A percentile compares a stretch with the other conserved stretches of the same genome.
Conservation (phyloP, 2,888 invertebrate species). For the Sesia bembeciformis region DNA sequence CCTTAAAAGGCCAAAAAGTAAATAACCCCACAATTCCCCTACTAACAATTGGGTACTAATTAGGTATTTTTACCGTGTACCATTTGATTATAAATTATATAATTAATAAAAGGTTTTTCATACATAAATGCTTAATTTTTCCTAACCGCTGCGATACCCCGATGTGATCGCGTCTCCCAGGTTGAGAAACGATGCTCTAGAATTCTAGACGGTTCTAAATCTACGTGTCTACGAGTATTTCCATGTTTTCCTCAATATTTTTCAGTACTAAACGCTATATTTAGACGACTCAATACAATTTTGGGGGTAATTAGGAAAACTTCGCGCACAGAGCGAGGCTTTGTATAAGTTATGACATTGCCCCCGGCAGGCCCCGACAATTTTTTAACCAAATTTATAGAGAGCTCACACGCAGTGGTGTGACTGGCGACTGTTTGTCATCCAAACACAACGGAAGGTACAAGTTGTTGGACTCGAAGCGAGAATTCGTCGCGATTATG, state of each 20-base stretch:
- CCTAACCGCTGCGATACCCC: too few species aligned
- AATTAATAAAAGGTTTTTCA: too few species aligned
- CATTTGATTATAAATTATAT: too few species aligned
- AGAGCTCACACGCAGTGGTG: slow-evolving; percentile 52
- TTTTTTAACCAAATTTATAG: slow-evolving; percentile 48
- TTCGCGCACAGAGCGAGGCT: slow-evolving; percentile 9
- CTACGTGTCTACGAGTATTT: too few species aligned
- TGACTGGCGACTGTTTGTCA: slow-evolving; percentile 51
- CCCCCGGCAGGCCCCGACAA: slow-evolving; percentile 20
- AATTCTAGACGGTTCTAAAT: too few species aligned
- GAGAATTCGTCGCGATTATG: slow-evolving; percentile 16
- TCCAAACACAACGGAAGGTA: slow-evolving; percentile 19
- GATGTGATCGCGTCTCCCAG: too few species aligned
- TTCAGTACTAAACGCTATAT: neutral
- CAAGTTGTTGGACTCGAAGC: slow-evolving; percentile 28
- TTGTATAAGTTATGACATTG: slow-evolving; percentile 20
- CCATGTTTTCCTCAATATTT: neutral
- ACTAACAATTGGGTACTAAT: too few species aligned
- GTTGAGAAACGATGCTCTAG: too few species aligned
- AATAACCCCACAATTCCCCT: too few species aligned
- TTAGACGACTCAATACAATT: slow-evolving; percentile 13
- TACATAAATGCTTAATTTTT: too few species aligned
- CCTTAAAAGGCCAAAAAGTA: too few species aligned
- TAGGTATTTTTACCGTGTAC: too few species aligned
- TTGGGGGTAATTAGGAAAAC: slow-evolving; percentile 23